Percentiles rank a stretch among this genome's conserved stretches.
phyloP scores from a whole-genome alignment of 2,797 vertebrate species.

The Coreius guichenoti region DNA sequence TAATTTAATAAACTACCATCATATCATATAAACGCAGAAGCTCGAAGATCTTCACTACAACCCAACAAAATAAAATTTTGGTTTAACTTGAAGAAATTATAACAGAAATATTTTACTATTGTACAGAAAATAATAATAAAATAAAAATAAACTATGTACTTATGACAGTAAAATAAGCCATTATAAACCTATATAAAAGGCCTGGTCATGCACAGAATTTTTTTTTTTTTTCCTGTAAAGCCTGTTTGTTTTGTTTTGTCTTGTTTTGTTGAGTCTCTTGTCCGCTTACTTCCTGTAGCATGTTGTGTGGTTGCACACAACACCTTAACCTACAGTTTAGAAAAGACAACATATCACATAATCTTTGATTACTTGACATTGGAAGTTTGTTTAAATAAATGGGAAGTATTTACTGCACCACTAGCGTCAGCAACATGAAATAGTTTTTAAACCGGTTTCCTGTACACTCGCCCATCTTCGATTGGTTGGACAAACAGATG shows the following conservation, averaged over 20 bases:
- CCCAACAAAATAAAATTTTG: too few relatives aligned
- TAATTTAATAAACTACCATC: too few relatives aligned
- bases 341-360: not conserved
- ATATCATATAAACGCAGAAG: too few relatives aligned
- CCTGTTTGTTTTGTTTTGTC: slow-evolving; percentile 4
- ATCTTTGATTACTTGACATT: not conserved
- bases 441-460: not conserved
- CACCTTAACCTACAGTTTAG: not conserved
- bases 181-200: too few relatives aligned
- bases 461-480: not conserved
- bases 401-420: not conserved
- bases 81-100: too few relatives aligned
- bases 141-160: too few relatives aligned
- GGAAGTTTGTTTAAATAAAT: not conserved
- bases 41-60: too few relatives aligned
- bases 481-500: not conserved
- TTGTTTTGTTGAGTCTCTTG: not conserved
- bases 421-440: not conserved
- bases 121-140: too few relatives aligned
- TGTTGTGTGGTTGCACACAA: slow-evolving; percentile 1
- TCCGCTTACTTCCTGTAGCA: not conserved
- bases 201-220: too few relatives aligned
- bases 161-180: too few relatives aligned
- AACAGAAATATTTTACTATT: too few relatives aligned
- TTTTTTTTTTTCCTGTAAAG: not conserved